Conservation (phyloP, 2,113 vertebrate species). For the Oceanites oceanicus region DNA sequence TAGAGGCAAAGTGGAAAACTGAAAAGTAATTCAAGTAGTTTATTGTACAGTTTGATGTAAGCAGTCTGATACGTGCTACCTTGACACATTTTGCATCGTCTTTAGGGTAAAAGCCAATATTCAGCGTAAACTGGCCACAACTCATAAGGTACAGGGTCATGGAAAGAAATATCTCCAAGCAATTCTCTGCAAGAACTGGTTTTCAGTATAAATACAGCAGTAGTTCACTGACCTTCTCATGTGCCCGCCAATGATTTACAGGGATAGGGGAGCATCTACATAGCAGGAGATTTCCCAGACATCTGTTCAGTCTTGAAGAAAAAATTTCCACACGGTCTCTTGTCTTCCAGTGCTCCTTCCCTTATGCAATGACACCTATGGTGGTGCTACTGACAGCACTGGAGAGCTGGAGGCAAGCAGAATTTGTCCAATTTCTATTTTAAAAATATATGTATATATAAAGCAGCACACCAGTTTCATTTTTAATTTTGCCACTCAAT, state of each 20-base stretch:
- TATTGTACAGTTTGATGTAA: not conserved
- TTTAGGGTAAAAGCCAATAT: not conserved
- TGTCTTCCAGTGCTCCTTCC: not conserved
- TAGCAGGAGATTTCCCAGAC: not conserved
- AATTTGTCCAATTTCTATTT: not conserved
- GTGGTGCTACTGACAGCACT: not conserved
- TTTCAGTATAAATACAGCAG: not conserved
- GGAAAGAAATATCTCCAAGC: not conserved
- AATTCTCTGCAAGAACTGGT: not conserved
- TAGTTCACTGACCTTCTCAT: not conserved
- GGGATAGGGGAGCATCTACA: not conserved
- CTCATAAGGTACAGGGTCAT: not conserved
- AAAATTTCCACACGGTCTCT: not conserved
- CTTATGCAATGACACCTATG: not conserved
- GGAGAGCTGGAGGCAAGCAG: not conserved
- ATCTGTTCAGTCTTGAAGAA: not conserved
- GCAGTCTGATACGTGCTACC: not conserved
- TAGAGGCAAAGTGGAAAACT: not conserved
- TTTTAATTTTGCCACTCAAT: not conserved
- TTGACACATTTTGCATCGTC: not conserved
- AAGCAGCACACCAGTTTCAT: not conserved
- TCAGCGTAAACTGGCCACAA: not conserved
- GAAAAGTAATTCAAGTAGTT: not conserved
- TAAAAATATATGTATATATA: not conserved
- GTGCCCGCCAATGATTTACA: not conserved